Evolutionary conservation across 1,140 invertebrate species (phyloP).

Genomic region (Hylyphantes graminicola): DNA sequence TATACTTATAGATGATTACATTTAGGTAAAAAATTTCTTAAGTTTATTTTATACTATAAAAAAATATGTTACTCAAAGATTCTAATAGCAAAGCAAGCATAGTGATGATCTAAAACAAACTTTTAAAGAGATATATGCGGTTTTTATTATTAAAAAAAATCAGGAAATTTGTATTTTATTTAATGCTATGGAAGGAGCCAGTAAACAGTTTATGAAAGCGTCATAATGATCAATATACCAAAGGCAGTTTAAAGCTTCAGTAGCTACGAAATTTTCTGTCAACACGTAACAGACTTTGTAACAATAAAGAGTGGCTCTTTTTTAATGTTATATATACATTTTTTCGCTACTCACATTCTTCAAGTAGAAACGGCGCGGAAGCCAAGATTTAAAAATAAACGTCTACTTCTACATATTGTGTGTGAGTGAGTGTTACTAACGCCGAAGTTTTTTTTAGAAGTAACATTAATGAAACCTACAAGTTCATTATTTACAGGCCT

Average conservation of each 20-base stretch:
- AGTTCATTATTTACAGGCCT: conserved; percentile 51
- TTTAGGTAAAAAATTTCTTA: too few relatives aligned
- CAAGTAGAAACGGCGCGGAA: conserved; percentile 33
- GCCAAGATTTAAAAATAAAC: conserved; percentile 61
- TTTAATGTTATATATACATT: conserved; percentile 55
- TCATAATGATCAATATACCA: too few relatives aligned
- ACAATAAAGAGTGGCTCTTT: conserved; percentile 40
- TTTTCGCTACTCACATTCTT: conserved; percentile 51
- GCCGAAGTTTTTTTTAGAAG: conserved; percentile 56
- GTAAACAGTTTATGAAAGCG: too few relatives aligned
- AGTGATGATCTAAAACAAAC: too few relatives aligned
- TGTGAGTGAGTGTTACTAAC: conserved; percentile 56
- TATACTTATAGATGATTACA: too few relatives aligned
- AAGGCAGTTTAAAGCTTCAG: background rate
- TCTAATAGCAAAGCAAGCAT: too few relatives aligned
- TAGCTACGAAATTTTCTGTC: background rate
- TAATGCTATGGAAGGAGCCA: too few relatives aligned
- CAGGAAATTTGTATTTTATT: too few relatives aligned
- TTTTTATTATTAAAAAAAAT: too few relatives aligned
- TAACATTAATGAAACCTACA: conserved; percentile 59
- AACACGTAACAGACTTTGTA: conserved; percentile 12
- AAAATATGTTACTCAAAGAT: too few relatives aligned
- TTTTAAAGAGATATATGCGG: too few relatives aligned
- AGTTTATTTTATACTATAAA: too few relatives aligned
- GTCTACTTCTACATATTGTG: conserved; percentile 59